phyloP scores from a whole-genome alignment of 2,888 invertebrate species.

The Odontomyia ornata region DNA sequence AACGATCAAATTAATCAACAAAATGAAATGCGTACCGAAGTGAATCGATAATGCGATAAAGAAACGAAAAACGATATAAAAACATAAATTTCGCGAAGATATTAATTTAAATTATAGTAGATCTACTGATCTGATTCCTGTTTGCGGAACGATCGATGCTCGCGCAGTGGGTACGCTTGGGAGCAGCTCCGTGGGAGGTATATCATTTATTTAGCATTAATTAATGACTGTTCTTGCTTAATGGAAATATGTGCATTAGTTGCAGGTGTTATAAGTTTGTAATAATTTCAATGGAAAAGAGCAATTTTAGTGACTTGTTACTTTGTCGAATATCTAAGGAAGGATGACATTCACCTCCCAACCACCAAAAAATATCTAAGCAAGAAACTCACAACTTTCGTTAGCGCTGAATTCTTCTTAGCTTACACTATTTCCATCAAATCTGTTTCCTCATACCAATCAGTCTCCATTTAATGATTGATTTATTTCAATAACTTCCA shows the following conservation, averaged over 20 bases:
- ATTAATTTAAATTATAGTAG: constrained; percentile 41
- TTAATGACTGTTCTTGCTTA: no score
- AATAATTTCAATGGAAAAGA: no score
- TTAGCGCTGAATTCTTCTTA: neutral
- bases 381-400: neutral
- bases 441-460: constrained; percentile 4
- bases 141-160: neutral
- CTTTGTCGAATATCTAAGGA: no score
- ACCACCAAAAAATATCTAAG: no score
- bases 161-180: neutral
- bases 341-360: no score
- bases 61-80: neutral
- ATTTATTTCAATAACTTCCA: constrained; percentile 32
- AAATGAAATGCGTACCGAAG: constrained; percentile 25
- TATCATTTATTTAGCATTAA: no score
- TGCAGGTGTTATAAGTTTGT: no score
- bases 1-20: constrained; percentile 38
- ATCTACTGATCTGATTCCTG: constrained; percentile 21
- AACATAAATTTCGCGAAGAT: constrained; percentile 13
- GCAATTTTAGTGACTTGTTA: no score
- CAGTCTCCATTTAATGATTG: constrained; percentile 36
- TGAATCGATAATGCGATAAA: constrained; percentile 39
- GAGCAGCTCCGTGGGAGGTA: constrained; percentile 13
- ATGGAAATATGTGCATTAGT: no score
- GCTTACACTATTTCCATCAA: neutral